Evolutionary conservation across 2,888 invertebrate genomes (phyloP), one percentile per base, ranked within the genome.

Genomic region (Acleris cristana): DNA sequence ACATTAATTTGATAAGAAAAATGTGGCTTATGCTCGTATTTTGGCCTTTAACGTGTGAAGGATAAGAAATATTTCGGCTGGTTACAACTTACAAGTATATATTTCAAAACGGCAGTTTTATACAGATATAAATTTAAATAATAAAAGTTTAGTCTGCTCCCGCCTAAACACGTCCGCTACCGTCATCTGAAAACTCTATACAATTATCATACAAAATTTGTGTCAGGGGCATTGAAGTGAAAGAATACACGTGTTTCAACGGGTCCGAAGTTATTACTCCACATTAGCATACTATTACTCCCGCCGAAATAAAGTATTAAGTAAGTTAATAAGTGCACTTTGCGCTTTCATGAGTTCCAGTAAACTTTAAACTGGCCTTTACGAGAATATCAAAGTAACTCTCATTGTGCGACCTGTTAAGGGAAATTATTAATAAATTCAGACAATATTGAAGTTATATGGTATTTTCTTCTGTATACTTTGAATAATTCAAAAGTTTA

Each of bases 1-100:
- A 90, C 88, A 89, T 89, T 89, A 89, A 90, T 89, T 89, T 87
- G 87, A 90, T 89, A 90, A 88, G 86, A 88, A 89, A 86, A 85
- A 83, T 82, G 76, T 74, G 74, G 49, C 16, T 21, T n/a, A 45
- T 34, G 45, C 18, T 26, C 19, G 56, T 19, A 58, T 69, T 70
- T 65, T 69, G 12, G 52, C 53, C 64, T 60, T 59, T 52, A 67
- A 44, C 18, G 30, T n/a, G 30, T 57, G 26, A 44, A 59, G 23
- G 57, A 52, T 54, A 55, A 23, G 30, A 49, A 19, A 30, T 66
- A 44, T 69, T 63, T 21, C 21, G 49, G 44, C 34, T 59, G 67
- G 64, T 60, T 64, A 30, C 57, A 61, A 52, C 58, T 53, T 30
- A 76, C 77, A 80, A 71, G 74, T 73, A 67, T 71, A 69, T 73